These are phyloP conservation scores for Girardia tigrina DNA, from an alignment of 2,888 invertebrate species.

Conservation along the genomic window DNA sequence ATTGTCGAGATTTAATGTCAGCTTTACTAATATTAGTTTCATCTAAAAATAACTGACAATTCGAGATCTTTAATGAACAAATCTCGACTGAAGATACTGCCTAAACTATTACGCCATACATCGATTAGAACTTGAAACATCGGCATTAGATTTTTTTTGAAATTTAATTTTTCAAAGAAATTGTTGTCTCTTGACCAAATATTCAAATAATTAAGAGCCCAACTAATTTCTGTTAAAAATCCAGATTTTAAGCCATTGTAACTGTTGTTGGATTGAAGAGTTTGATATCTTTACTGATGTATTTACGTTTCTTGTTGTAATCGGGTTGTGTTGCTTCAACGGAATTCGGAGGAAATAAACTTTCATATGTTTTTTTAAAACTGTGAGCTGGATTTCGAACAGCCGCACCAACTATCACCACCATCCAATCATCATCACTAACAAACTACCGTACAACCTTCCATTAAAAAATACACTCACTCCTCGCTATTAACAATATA, in stretches of 20 bases:
- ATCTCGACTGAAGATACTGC: conserved; percentile 16
- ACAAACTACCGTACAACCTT: too few relatives aligned
- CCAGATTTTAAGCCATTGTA: conserved; percentile 94
- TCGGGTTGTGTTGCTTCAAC: conserved; percentile 79
- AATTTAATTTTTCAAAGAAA: conserved; percentile 78
- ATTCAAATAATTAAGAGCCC: conserved; percentile 90
- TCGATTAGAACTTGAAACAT: conserved; percentile 63
- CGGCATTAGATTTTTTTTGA: conserved; percentile 80
- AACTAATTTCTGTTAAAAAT: conserved; percentile 81
- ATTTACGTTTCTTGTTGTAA: conserved; percentile 68
- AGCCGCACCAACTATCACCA: too few relatives aligned
- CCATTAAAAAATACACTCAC: too few relatives aligned
- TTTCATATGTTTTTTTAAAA: background rate
- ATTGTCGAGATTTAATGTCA: background rate
- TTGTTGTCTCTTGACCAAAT: conserved; percentile 86
- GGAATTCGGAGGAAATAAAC: conserved; percentile 75
- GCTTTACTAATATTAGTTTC: background rate
- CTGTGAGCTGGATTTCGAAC: conserved; percentile 16
- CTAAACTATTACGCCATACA: conserved; percentile 34
- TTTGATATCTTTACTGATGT: conserved; percentile 62
- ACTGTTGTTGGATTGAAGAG: conserved; percentile 83
- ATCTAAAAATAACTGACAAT: background rate
- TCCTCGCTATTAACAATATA: too few relatives aligned
- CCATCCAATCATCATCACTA: too few relatives aligned
- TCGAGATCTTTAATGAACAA: conserved; percentile 15